Base-by-base conservation (phyloP, 2,797 vertebrate species). In the Lacerta agilis region DNA sequence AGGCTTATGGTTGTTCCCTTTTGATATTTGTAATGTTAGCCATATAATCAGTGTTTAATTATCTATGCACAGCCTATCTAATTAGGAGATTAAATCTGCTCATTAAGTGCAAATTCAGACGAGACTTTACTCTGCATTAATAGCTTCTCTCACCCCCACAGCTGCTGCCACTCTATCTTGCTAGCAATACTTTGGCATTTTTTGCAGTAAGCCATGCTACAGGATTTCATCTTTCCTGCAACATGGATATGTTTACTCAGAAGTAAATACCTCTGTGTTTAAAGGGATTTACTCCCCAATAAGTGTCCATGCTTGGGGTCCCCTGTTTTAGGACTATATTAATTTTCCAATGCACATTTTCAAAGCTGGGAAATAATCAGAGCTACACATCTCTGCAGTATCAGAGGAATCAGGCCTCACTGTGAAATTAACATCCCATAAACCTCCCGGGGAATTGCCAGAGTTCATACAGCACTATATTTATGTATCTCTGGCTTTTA, bases 21-120 rank as follows among this genome's bases (percentile, higher is more conserved):
- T 83, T 83, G 66, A 79, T 83, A 90, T 81, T 58, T n/a, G 66
- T 84, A 77, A 64, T 79, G n/a, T 49, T 89, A 86, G 49, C 49
- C 73, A 41, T 67, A 73, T 55, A 82, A 49, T 82, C 71, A 45
- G 67, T 66, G 67, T 83, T 88, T 88, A 87, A 87, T 87, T 87
- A 78, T 77, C 86, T 88, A 45, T 85, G 77, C 33, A 36, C 38
- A 85, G 76, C 8, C 8, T 79, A 43, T 79, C 76, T 88, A 79
- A 84, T 84, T 85, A 79, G 77, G n/a, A 85, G 77, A 79, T 88
- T 79, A 88, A 88, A 88, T 88, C 76, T 84, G 29, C 67, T 76
- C 77, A 85, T 85, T 73, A 85, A 85, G 67, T 38, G 41, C 55
- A 85, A 64, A 38, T 88, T 88, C 82, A 79, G 87, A 79, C 11